Conservation (phyloP, 2,113 vertebrate genomes). For the Dromaius novaehollandiae region DNA sequence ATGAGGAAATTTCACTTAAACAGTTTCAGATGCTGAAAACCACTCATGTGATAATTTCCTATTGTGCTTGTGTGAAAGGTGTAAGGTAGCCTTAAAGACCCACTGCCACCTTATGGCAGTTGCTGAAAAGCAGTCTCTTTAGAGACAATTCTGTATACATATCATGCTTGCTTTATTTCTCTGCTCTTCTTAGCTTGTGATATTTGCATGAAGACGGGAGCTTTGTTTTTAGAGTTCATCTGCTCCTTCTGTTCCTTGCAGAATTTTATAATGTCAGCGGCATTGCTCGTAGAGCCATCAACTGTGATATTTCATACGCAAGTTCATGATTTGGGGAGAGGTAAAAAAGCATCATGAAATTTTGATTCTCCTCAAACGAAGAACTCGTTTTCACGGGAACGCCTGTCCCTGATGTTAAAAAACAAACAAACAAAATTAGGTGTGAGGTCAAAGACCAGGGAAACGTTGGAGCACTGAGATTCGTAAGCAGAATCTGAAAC, state of each 20-base stretch:
- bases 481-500: neutral
- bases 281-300: neutral
- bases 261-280: neutral
- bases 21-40: conserved; percentile 36
- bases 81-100: conserved; percentile 64
- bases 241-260: conserved; percentile 44
- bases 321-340: neutral
- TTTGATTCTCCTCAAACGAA: neutral
- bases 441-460: conserved; percentile 50
- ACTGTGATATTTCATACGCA: neutral
- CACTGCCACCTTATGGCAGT: conserved; percentile 70
- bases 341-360: neutral
- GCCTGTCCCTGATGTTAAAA: neutral
- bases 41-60: conserved; percentile 40
- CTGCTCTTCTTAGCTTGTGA: neutral
- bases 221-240: conserved; percentile 53
- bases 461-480: neutral
- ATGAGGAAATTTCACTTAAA: conserved; percentile 41
- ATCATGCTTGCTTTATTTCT: conserved; percentile 2
- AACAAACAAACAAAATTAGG: neutral
- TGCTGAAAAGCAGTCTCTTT: conserved; percentile 48
- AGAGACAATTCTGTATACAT: neutral
- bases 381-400: neutral
- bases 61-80: conserved; percentile 58
- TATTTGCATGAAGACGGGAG: conserved; percentile 43